Conservation (phyloP, 2,113 vertebrate species). For the Carassius gibelio region DNA sequence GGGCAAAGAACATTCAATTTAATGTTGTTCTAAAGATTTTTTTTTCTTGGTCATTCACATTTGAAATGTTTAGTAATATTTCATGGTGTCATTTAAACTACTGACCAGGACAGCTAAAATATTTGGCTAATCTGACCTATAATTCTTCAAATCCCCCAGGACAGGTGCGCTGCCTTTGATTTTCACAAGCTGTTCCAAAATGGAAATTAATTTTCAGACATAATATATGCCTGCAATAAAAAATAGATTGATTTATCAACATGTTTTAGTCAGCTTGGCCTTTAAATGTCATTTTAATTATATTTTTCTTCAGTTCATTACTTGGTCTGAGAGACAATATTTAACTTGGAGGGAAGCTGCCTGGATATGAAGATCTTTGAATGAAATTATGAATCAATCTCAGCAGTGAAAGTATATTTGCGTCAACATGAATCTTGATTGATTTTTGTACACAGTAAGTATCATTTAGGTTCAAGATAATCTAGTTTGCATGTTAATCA, state of each 20-base stretch:
- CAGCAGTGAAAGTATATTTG: slow-evolving; percentile 35
- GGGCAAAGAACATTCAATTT: neutral
- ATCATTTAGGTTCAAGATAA: slow-evolving; percentile 6
- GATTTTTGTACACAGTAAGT: slow-evolving; percentile 6
- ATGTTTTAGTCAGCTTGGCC: slow-evolving; percentile 31
- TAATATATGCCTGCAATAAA: slow-evolving; percentile 48
- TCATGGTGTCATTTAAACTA: slow-evolving; percentile 26
- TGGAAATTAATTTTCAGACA: slow-evolving; percentile 44
- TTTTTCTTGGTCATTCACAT: too few relatives aligned
- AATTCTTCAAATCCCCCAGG: neutral
- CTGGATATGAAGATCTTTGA: slow-evolving; percentile 36
- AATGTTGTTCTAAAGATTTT: neutral
- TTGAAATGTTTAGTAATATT: neutral
- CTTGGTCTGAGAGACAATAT: slow-evolving; percentile 28
- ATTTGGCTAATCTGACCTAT: slow-evolving; percentile 9
- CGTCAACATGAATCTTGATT: neutral
- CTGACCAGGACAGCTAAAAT: slow-evolving; percentile 14
- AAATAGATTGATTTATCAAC: slow-evolving; percentile 60
- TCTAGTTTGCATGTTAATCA: slow-evolving; percentile 23
- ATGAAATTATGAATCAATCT: slow-evolving; percentile 26
- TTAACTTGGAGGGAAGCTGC: slow-evolving; percentile 40
- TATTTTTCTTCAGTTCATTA: slow-evolving; percentile 50
- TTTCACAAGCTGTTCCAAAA: slow-evolving; percentile 39
- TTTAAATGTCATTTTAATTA: slow-evolving; percentile 49
- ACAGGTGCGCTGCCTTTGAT: neutral